Evolutionary conservation across 2,797 vertebrate genomes (phyloP).

Genomic region (Dicrostonyx torquatus): DNA sequence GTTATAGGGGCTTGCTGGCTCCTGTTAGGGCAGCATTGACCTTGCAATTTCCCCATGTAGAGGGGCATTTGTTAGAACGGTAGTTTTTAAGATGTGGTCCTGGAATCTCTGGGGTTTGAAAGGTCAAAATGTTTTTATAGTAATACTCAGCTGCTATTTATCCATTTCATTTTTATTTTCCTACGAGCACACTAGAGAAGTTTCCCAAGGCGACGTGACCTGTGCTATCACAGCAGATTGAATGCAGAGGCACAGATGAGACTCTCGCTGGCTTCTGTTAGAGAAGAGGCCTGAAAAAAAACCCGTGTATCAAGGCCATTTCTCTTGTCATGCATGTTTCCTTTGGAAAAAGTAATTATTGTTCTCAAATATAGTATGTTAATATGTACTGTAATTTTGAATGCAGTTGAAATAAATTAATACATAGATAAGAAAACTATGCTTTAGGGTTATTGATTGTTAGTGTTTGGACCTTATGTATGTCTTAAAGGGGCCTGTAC

Average conservation of each 20-base stretch:
- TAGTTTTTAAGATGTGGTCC: neutral
- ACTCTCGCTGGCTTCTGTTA: neutral
- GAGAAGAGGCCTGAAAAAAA: conserved; percentile 12
- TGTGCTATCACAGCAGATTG: neutral
- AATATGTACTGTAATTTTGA: neutral
- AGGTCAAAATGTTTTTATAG: conserved; percentile 27
- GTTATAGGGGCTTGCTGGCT: neutral
- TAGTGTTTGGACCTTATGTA: neutral
- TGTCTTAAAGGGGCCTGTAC: neutral
- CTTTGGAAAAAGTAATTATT: neutral
- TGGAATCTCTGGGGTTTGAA: neutral
- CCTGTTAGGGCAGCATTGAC: neutral
- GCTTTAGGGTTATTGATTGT: neutral
- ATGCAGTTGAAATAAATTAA: conserved; percentile 27
- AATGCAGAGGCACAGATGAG: conserved; percentile 4
- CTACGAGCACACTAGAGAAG: neutral
- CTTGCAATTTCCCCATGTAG: neutral
- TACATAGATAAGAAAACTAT: neutral
- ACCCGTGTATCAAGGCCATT: neutral
- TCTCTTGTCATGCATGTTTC: conserved; percentile 1
- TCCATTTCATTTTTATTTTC: conserved; percentile 3
- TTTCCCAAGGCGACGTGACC: neutral
- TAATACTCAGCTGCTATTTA: neutral
- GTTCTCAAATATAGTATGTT: conserved; percentile 6
- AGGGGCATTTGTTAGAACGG: neutral